A percentile compares a stretch with the other conserved stretches of the same genome.
Conservation (phyloP, 2,113 vertebrate genomes). For the Terrapene triunguis region DNA sequence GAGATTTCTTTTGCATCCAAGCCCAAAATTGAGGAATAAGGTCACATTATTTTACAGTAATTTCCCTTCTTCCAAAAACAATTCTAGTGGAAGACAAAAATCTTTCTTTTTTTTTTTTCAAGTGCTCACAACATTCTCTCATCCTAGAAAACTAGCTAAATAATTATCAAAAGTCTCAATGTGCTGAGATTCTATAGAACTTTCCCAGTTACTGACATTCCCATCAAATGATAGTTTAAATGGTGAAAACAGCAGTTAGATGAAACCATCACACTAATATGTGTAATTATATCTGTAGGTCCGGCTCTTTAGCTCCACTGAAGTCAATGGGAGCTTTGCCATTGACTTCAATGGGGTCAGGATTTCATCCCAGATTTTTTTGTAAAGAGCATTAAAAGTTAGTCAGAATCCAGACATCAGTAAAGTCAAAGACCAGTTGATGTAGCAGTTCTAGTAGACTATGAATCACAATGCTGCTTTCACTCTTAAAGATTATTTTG, state of each 20-base stretch:
- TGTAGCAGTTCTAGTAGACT: not conserved
- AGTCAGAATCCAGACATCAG: not conserved
- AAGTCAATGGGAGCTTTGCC: constrained; percentile 9
- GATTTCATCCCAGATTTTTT: constrained; percentile 1
- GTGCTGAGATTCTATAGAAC: not conserved
- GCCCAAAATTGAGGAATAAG: not conserved
- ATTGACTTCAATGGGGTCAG: not conserved
- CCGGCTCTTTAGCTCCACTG: not conserved
- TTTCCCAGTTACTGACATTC: constrained; percentile 1
- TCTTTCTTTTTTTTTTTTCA: not conserved
- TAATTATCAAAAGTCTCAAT: not conserved
- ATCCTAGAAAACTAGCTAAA: constrained; percentile 9
- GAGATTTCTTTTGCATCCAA: constrained; percentile 12
- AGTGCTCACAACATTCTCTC: constrained; percentile 59
- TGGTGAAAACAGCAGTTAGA: not conserved
- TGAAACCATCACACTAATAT: not conserved
- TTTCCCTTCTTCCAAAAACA: constrained; percentile 5
- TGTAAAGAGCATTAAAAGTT: not conserved
- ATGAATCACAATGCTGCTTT: not conserved
- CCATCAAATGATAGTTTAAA: constrained; percentile 48
- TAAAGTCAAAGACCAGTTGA: not conserved
- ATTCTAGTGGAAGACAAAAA: constrained; percentile 19
- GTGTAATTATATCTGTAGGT: not conserved
- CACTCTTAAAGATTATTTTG: not conserved
- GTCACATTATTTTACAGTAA: constrained; percentile 29